phyloP scores from a whole-genome alignment of 2,113 vertebrate genomes.

The Lophochroa leadbeateri region DNA sequence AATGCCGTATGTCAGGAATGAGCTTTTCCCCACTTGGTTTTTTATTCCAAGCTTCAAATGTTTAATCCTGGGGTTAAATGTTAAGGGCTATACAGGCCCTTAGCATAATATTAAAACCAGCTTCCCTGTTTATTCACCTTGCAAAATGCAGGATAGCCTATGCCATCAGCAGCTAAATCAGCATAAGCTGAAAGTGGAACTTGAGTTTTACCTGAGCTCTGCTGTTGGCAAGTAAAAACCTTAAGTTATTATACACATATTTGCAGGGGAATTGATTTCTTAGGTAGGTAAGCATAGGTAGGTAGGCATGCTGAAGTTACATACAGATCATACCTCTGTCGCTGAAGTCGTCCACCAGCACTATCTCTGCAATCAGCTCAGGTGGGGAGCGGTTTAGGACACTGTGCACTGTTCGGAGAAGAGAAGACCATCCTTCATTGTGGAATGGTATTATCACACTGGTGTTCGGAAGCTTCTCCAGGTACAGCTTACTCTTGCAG shows the following conservation, averaged over 20 bases:
- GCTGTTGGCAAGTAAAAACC: not conserved
- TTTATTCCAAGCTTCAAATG: not conserved
- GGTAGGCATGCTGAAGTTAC: not conserved
- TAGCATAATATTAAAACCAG: not conserved
- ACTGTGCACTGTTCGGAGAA: constrained; percentile 94
- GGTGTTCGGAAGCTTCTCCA: constrained; percentile 89
- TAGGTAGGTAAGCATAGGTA: not conserved
- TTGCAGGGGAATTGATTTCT: not conserved
- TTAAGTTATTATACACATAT: not conserved
- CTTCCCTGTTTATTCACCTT: not conserved
- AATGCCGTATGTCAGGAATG: not conserved
- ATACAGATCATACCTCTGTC: constrained; percentile 84
- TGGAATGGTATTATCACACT: constrained; percentile 98
- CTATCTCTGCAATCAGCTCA: constrained; percentile 90
- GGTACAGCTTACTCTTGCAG: constrained; percentile 92
- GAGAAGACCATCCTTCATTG: constrained; percentile 97
- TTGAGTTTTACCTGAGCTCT: not conserved
- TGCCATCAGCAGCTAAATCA: not conserved
- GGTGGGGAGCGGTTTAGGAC: constrained; percentile 93
- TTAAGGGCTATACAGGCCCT: not conserved
- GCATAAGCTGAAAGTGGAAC: not conserved
- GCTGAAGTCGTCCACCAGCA: constrained; percentile 97
- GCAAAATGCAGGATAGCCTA: not conserved
- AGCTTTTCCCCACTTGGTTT: not conserved
- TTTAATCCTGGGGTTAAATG: not conserved